Conservation (phyloP, 2,797 vertebrate genomes). For the Hirundo rustica region DNA sequence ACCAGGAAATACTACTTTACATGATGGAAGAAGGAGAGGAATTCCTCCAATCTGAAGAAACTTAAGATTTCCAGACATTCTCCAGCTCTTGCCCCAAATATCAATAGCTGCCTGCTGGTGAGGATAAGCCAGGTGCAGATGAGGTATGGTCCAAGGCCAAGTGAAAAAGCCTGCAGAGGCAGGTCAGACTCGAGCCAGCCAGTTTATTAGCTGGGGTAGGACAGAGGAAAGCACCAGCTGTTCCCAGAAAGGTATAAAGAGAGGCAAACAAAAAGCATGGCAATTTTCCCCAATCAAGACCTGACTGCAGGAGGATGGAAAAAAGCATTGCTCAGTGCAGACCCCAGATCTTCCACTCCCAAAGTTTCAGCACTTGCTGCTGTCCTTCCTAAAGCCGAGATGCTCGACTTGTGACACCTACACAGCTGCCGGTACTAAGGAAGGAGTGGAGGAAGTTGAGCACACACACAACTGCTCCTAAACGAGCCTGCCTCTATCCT, state of each 20-base stretch:
- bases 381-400: conserved; percentile 35
- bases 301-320: background rate
- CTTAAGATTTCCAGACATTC: background rate
- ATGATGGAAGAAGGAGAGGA: background rate
- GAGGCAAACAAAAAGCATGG: background rate
- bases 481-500: background rate
- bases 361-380: conserved; percentile 67
- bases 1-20: background rate
- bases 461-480: background rate
- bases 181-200: background rate
- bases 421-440: background rate
- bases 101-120: background rate
- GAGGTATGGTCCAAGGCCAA: background rate
- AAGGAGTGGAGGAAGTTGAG: background rate
- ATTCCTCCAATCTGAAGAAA: background rate
- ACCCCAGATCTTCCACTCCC: background rate
- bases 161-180: background rate
- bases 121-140: background rate
- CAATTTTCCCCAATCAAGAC: background rate
- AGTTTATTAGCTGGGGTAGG: background rate
- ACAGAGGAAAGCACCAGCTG: background rate
- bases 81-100: background rate
- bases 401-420: background rate
- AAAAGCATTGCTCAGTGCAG: background rate
- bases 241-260: background rate